phyloP scores from a whole-genome alignment of 2,797 vertebrate species.

The Brachymystax lenok region DNA sequence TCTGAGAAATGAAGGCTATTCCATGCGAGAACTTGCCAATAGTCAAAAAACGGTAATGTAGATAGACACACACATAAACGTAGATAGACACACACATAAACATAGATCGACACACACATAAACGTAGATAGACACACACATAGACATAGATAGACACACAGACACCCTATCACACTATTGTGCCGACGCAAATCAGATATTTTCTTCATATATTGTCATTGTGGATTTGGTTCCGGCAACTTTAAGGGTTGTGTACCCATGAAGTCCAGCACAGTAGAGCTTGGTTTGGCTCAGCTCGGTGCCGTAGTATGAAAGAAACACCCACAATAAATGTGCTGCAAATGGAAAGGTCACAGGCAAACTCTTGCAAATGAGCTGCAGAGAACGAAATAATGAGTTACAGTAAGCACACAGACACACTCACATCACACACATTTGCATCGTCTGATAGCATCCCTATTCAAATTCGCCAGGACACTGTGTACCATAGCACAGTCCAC shows the following conservation, averaged over 20 bases:
- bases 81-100: background rate
- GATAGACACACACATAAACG: background rate
- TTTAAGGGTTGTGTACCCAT: background rate
- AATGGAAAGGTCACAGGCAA: slow-evolving; percentile 15
- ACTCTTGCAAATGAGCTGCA: slow-evolving; percentile 28
- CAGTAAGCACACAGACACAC: background rate
- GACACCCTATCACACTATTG: background rate
- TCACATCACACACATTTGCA: slow-evolving; percentile 5
- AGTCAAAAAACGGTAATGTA: too few species aligned
- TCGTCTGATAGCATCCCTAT: slow-evolving; percentile 5
- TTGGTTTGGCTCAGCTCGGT: background rate
- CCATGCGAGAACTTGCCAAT: too few species aligned
- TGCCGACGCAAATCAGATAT: background rate
- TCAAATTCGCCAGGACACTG: slow-evolving; percentile 19
- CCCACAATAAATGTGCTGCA: background rate
- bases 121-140: background rate
- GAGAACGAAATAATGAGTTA: background rate
- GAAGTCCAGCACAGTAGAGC: background rate
- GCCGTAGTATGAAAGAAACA: background rate
- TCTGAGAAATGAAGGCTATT: too few species aligned
- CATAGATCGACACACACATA: background rate
- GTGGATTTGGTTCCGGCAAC: too few species aligned
- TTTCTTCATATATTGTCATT: background rate
- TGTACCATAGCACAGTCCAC: background rate
- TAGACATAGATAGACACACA: background rate